Base-by-base conservation (phyloP, 30 jellyfish, hydroid and myxozoan genomes). In the Clytia hemisphaerica region DNA sequence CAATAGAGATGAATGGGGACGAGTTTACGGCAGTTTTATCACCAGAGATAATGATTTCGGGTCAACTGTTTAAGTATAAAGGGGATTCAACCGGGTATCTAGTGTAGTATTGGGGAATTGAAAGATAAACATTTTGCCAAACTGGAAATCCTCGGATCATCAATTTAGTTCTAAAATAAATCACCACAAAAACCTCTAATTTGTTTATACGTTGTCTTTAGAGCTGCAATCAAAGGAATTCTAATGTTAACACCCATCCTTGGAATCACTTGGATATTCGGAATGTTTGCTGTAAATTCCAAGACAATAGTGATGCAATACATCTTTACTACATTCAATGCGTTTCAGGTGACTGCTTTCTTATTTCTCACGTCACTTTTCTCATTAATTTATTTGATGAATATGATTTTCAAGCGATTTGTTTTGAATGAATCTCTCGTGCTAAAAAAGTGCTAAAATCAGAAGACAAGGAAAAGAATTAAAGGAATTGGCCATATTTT, bases 141-240 rank as follows among this genome's bases (percentile, higher is more conserved):
- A 22, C 32, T 35, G 35, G 6, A 2, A 18, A 1, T 40, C 54
- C 1, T 10, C 21, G 7, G 75, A 18, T 24, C 1, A 12, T 4
- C 48, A 19, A 16, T 45, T 4, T 25, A 4, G 21, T 24, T 50
- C 12, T 49, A 46, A 37, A 15, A 24, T 27, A 1, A 12, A 28
- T 14, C 1, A 51, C 30, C 64, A 60, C 16, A 60, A 9, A 0
- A 12, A 42, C 15, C n/a, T 42, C 15, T 42, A 10, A 42, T 42
- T 42, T 42, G n/a, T 42, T 42, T n/a, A 42, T 9, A 9, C 19
- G n/a, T n/a, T 24, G 66, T 6, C 12, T 63, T 16, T 61, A 89
- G 98, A 64, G 88, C 94, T 63, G 93, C 90, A 25, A 78, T 80
- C 5, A 89, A 89, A 71, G 98, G 93, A 24, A 80, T 89, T 92